Base-by-base conservation (phyloP, 1,140 invertebrate genomes). In the Nautilus pompilius region DNA sequence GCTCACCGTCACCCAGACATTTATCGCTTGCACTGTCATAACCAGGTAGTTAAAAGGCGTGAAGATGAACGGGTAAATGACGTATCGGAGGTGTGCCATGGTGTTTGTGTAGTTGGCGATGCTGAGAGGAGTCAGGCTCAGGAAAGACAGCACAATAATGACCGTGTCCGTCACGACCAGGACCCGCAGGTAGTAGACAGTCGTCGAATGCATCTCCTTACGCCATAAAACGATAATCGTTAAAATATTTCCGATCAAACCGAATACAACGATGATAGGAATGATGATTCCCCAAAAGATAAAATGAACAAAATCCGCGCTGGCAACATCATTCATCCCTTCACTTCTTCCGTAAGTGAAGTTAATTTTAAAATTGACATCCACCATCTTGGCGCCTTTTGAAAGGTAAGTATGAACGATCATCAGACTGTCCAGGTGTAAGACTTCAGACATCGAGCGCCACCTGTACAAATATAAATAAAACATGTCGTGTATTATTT, bases 1-100 rank as follows among this genome's bases (percentile, higher is more conserved):
- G 3, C 74, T 71, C 2, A 82, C 78, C 0, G 80, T 82, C 22
- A 79, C 66, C 79, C 79, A 82, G 8, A 80, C 79, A 55, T 80
- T 80, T 53, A 68, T 68, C 58, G 76, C 71, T 66, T 82, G 80
- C 8, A 79, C 70, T 1, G 74, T 71, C 79, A 82, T 81, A 3
- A 80, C 68, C 13, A 76, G 66, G 55, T 70, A 79, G 45, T 71
- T 73, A 32, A 67, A 64, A 8, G 73, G 71, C 3, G 72, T 76
- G 58, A 74, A 72, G n/a, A 77, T 66, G 10, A 73, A 54, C 1
- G 77, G 77, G 58, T 77, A 79, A n/a, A 78, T 66, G 8, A 68
- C 68, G 29, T 79, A 69, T 28, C 62, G 70, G 55, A 73, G 79
- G 53, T 67, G 8, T 49, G n/a, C 20, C 26, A 49, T 20, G 10